Evolutionary conservation across 2,113 vertebrate species (phyloP), one percentile per base, ranked within the genome.

Genomic region (Grantiella picta): DNA sequence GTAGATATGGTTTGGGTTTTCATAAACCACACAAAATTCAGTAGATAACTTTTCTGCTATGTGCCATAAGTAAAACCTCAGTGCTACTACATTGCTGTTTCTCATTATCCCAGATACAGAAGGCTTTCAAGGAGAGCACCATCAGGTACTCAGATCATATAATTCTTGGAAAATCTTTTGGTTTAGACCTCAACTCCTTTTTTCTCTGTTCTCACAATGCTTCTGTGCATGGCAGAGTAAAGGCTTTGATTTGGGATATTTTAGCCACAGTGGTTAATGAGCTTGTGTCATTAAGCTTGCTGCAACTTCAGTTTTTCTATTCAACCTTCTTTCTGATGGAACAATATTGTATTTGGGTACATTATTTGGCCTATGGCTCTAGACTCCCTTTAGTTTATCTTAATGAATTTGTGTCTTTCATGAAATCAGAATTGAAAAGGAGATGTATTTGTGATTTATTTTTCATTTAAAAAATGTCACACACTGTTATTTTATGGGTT

Each of bases 281-380:
- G 8, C 7, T 44, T 29, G 12, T 38, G 19, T 35, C 7, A 35
- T 56, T 29, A 82, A 86, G 16, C 8, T 76, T 40, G 23, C 19
- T 59, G 38, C 3, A 28, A 23, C 25, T 80, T 82, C 38, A 50
- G 1, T 40, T 80, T 57, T 79, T 75, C n/a, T 71, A 8, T 33
- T 72, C 7, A 6, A 59, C 17, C 9, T 68, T 68, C 25, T 28
- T 38, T 22, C n/a, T 65, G 31, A 33, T 17, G 14, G n/a, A 90
- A n/a, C 2, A 86, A 16, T 31, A 75, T 42, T 44, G 19, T 10
- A 28, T 64, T 63, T 27, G 68, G 35, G 14, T 5, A 21, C 7
- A 50, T 0, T 2, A 20, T 7, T 36, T 9, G 18, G 15, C 4
- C 70, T 70, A 13, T 53, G 1, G 0, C 7, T 86, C 24, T 27